phyloP scores from a whole-genome alignment of 2,797 vertebrate genomes.

The Catostomus latipinnis region DNA sequence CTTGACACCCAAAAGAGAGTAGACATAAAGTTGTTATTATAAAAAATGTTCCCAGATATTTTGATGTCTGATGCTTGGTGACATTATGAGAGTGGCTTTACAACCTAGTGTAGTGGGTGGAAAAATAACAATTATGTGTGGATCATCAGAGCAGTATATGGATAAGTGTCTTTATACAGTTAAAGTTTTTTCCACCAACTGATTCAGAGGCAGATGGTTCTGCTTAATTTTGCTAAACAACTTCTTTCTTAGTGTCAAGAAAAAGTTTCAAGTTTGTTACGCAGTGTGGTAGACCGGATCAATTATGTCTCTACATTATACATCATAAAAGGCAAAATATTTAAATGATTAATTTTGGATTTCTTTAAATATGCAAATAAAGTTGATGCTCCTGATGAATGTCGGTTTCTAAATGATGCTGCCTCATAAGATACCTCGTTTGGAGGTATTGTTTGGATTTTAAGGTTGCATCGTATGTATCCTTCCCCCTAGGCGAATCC shows the following conservation, averaged over 20 bases:
- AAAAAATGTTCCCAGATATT: not conserved
- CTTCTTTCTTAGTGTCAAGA: not conserved
- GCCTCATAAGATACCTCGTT: too few species aligned
- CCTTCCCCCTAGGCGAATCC: too few species aligned
- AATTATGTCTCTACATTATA: constrained; percentile 7
- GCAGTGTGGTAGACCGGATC: constrained; percentile 20
- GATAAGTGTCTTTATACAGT: not conserved
- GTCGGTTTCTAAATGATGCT: too few species aligned
- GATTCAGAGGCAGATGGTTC: constrained; percentile 52
- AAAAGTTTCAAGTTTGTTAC: constrained; percentile 50
- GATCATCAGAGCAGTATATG: not conserved
- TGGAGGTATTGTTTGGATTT: too few species aligned
- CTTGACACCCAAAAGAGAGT: not conserved
- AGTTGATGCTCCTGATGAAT: not conserved
- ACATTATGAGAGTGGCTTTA: not conserved
- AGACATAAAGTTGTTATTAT: too few species aligned
- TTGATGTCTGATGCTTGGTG: not conserved
- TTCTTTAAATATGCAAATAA: constrained; percentile 8
- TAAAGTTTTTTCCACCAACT: not conserved
- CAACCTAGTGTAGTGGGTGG: too few species aligned
- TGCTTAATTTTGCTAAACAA: constrained; percentile 50
- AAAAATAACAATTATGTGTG: constrained; percentile 6
- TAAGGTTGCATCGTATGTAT: too few species aligned
- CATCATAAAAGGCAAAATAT: constrained; percentile 31
- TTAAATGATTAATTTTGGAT: not conserved